Base-by-base conservation (phyloP, 1,140 invertebrate genomes). In the Cherax destructor region DNA sequence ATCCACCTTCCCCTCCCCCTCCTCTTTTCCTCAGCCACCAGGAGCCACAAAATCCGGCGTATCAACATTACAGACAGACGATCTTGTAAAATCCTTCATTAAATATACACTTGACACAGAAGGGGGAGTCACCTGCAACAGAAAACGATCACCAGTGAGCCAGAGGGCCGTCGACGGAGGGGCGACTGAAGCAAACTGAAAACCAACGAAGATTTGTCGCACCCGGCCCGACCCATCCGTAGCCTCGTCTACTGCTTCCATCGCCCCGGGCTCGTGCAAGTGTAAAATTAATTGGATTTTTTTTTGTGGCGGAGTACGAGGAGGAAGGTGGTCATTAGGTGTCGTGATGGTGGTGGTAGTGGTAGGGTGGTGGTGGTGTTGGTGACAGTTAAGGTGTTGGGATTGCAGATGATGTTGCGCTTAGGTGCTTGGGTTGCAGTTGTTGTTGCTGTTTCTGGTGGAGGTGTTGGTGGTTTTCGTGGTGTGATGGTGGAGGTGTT, bases 251-350 rank as follows among this genome's bases (percentile, higher is more conserved):
- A 61, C 52, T 59, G 11, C 59, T 83, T 65, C 59, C 80, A 30
- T 83, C 83, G 59, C 61, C 72, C 69, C 83, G 18, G 49, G 83
- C 83, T 30, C 72, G 69, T 30, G 83, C 83, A 86, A 86, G 83
- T 86, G 83, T 86, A 86, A 86, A 86, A 86, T 86, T 86, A 86
- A 86, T 86, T 86, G 83, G 83, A 86, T 11, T 47, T 79, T 79
- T 52, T 79, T 79, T 49, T 50, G 77, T n/a, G 77, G 77, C 77
- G 77, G 24, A 6, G 77, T 50, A 24, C 13, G 76, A 77, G 9
- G 5, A 49, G 77, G 77, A 79, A 50, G 77, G 77, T 49, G 61
- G 69, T 74, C 61, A 69, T 84, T 69, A 84, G 69, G 49, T 18
- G 83, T 72, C 18, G 24, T 24, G 69, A 21, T 18, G 49, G 49